Evolutionary conservation across 2,797 vertebrate genomes (phyloP).

Genomic region (Pangasius larnaudii): DNA sequence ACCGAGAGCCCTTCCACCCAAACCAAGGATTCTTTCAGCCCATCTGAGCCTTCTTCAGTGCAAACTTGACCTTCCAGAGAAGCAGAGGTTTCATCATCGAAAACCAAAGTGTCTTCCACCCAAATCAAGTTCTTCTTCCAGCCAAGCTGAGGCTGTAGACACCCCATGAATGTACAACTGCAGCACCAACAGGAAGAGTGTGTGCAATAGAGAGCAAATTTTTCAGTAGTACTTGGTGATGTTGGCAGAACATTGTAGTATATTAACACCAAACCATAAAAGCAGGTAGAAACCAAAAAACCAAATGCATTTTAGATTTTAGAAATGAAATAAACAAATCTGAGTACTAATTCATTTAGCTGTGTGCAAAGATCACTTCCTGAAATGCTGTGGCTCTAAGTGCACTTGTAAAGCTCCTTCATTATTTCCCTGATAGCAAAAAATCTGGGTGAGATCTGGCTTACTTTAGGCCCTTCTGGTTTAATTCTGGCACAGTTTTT

Average conservation of each 20-base stretch:
- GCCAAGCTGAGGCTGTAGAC: not conserved
- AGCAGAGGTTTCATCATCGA: not conserved
- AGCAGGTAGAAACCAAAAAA: not conserved
- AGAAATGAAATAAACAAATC: not conserved
- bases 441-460: no score
- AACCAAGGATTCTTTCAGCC: not conserved
- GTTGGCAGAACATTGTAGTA: not conserved
- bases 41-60: not conserved
- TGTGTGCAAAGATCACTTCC: not conserved
- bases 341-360: not conserved
- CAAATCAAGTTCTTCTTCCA: not conserved
- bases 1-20: not conserved
- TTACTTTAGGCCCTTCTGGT: no score
- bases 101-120: not conserved
- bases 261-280: not conserved
- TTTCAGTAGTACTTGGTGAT: not conserved
- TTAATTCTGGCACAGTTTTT: no score
- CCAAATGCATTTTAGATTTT: not conserved
- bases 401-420: slow-evolving; percentile 39
- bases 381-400: not conserved
- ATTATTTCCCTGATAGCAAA: slow-evolving; percentile 29
- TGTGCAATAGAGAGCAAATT: not conserved
- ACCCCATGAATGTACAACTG: not conserved
- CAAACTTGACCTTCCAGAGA: not conserved
- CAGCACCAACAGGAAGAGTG: not conserved